Evolutionary conservation across 2,113 vertebrate species (phyloP), one percentile per base, ranked within the genome.

Genomic region (Rhynchomys soricoides): DNA sequence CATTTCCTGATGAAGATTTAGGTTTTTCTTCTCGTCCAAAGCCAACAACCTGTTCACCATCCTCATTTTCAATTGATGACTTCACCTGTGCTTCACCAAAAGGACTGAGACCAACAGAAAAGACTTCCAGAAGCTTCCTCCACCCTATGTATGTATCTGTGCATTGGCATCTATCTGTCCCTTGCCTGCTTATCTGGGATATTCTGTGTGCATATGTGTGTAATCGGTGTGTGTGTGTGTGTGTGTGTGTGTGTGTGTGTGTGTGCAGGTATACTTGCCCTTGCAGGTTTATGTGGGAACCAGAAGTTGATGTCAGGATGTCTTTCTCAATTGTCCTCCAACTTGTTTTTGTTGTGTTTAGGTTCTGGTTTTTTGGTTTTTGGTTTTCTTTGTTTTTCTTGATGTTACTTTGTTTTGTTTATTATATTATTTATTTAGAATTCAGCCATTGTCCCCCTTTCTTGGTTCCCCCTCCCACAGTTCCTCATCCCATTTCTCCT

Each of bases 41-140:
- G 29, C 24, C 5, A n/a, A 40, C 7, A 29, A 50, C 9, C 4
- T 24, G 12, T 37, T 12, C 3, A 12, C 8, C 1, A 6, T 62
- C 17, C 22, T 78, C n/a, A 34, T 71, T 71, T 62, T 82, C 6
- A 26, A 6, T 6, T 59, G 16, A 29, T 73, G 8, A 66, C n/a
- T 37, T 83, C 43, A 4, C 81, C 45, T 37, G 24, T 45, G 24
- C 71, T 78, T 92, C 26, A 34, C 45, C 68, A 70, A 66, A 55
- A 52, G 31, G 81, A 50, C 7, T 40, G 34, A 31, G 4, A n/a
- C 22, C 48, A 22, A 55, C 43, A 55, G 55, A 48, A 55, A 57
- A 75, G 59, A 22, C 12, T 8, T 48, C 52, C 21, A n/a, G 7
- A 59, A 62, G 7, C 17, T 48, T 31, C 13, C 48, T 4, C 62